These are phyloP conservation scores for Nomada goodeniana DNA, from an alignment of 2,888 invertebrate genomes.

Conservation along the genomic window DNA sequence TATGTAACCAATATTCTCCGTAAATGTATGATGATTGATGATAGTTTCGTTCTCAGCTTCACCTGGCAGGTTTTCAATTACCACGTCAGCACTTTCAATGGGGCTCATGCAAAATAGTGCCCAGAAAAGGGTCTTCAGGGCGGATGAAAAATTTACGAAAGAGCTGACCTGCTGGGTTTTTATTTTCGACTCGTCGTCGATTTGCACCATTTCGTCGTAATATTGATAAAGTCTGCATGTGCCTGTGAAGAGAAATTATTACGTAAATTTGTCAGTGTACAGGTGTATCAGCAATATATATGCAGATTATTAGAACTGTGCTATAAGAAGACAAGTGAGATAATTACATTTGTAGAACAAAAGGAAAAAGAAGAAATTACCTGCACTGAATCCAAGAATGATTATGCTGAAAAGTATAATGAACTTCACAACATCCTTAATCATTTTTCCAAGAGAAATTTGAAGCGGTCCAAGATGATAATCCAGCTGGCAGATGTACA, in stretches of 20 bases:
- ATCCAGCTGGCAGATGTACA: constrained; percentile 88
- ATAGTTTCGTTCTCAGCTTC: constrained; percentile 84
- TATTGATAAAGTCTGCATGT: constrained; percentile 88
- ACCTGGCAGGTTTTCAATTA: constrained; percentile 87
- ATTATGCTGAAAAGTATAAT: constrained; percentile 86
- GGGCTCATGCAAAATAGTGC: constrained; percentile 89
- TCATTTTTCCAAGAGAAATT: constrained; percentile 89
- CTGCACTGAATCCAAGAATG: constrained; percentile 85
- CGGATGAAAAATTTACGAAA: constrained; percentile 86
- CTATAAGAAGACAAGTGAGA: neutral
- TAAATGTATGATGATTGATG: constrained; percentile 87
- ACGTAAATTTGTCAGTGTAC: too few relatives aligned
- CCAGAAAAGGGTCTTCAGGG: constrained; percentile 89
- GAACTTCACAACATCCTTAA: constrained; percentile 88
- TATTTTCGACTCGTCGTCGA: constrained; percentile 86
- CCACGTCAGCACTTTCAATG: constrained; percentile 88
- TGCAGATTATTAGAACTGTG: neutral
- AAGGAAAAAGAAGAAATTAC: constrained; percentile 70
- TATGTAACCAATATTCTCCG: constrained; percentile 89
- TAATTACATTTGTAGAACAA: too few relatives aligned
- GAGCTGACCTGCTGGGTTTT: constrained; percentile 87
- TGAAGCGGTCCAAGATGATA: constrained; percentile 88
- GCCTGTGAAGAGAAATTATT: constrained; percentile 75
- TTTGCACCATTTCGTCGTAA: constrained; percentile 88
- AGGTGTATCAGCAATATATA: neutral